Evolutionary conservation across 2,888 invertebrate genomes (phyloP).

Genomic region (Orthosia cruda): DNA sequence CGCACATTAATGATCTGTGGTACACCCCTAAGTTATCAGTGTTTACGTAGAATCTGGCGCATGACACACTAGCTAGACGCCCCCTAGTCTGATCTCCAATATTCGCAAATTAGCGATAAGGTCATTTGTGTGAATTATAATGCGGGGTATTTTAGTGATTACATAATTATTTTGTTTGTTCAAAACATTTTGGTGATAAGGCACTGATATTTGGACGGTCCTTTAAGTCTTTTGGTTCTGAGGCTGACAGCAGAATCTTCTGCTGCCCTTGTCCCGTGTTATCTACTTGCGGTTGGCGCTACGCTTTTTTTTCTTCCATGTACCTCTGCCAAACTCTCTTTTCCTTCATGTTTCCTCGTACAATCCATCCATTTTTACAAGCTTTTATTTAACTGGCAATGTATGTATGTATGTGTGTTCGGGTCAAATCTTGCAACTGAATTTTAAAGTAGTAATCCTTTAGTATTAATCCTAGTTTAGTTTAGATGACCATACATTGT

Average conservation of each 20-base stretch:
- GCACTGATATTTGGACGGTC: not conserved
- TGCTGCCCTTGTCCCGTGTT: too few relatives aligned
- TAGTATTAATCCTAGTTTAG: too few relatives aligned
- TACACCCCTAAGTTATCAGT: slow-evolving; percentile 60
- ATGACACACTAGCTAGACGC: slow-evolving; percentile 64
- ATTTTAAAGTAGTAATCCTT: too few relatives aligned
- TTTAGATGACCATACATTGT: too few relatives aligned
- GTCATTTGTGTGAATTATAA: slow-evolving; percentile 30
- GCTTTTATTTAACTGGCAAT: too few relatives aligned
- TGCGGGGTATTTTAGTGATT: slow-evolving; percentile 23
- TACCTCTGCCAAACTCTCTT: too few relatives aligned
- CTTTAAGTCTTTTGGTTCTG: not conserved
- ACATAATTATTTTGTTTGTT: slow-evolving; percentile 2
- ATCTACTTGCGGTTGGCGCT: too few relatives aligned
- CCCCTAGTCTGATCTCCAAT: slow-evolving; percentile 63
- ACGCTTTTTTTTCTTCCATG: too few relatives aligned
- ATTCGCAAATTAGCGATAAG: slow-evolving; percentile 55
- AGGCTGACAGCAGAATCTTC: not conserved
- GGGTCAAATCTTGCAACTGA: too few relatives aligned
- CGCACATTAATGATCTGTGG: not conserved
- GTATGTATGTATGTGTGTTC: too few relatives aligned
- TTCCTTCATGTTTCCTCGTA: too few relatives aligned
- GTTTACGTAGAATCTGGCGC: slow-evolving; percentile 59
- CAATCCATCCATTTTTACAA: too few relatives aligned
- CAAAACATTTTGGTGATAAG: not conserved